Base-by-base conservation (phyloP, 2,888 invertebrate species). In the Oscheius sp. region DNA sequence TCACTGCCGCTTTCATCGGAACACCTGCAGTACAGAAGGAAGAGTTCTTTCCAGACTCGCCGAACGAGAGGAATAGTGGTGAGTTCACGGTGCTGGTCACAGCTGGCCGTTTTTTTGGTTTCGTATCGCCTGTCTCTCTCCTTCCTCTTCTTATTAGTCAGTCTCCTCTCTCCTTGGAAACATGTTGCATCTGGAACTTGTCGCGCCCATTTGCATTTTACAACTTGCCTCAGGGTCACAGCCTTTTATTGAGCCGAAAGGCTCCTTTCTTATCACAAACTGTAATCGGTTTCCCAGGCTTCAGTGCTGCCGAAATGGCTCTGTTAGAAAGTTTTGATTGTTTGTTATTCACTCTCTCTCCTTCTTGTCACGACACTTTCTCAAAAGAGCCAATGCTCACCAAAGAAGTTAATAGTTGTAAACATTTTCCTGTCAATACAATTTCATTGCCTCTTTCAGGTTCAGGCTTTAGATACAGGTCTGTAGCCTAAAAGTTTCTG, bases 101-200 rank as follows among this genome's bases (percentile, higher is more conserved):
- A 60, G 60, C 60, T 60, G 60, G 60, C 42, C 33, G 53, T 13
- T 37, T 60, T 60, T 60, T 65, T 51, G n/a, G n/a, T 21, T 65
- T 9, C 13, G 21, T n/a, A 48, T 33, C 29, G n/a, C 50, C 50
- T 29, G 21, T 65, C 50, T 35, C 65, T 50, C 37, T 35, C n/a
- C 33, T 60, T 60, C 35, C 35, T n/a, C 62, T 62, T 29, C 47
- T 37, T 32, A 11, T 60, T 60, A 10, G 48, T n/a, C 63, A 42
- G 47, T 42, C 11, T 11, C 21, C 47, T 11, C n/a, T 37, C 63
- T 32, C 58, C 53, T 37, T 53, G 42, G 68, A 55, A 68, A 68
- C 68, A 55, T 68, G 68, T 68, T 37, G 37, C 68, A 68, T 68
- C 55, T 68, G 68, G 68, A 53, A 53, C 68, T 33, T 55, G 55